Evolutionary conservation across 1,140 invertebrate species (phyloP).

Genomic region (Drosophila watanabei): DNA sequence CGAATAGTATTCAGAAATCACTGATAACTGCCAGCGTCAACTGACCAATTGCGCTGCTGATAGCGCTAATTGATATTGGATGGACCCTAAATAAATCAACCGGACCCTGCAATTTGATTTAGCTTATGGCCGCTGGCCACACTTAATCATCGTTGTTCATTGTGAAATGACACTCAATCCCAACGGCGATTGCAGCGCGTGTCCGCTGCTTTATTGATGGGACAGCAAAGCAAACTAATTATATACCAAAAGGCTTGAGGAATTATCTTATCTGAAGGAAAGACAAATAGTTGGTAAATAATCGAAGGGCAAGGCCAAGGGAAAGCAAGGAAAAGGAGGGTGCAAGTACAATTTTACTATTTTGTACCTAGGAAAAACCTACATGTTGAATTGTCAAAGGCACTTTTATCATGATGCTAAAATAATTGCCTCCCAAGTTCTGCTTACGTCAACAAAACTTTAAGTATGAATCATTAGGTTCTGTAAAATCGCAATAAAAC

Average conservation of each 20-base stretch:
- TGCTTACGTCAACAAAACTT: background rate
- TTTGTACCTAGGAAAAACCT: background rate
- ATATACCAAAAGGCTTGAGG: background rate
- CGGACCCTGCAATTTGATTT: conserved; percentile 45
- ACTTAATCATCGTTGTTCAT: conserved; percentile 37
- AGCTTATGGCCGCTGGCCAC: conserved; percentile 27
- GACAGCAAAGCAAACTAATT: conserved; percentile 18
- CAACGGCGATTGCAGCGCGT: conserved; percentile 28
- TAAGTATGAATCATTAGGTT: background rate
- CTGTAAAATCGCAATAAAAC: too few species aligned
- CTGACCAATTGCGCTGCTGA: conserved; percentile 51
- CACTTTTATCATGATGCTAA: too few species aligned
- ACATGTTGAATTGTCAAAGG: background rate
- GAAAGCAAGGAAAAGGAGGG: background rate
- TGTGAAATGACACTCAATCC: conserved; percentile 39
- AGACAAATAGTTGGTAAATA: conserved; percentile 5
- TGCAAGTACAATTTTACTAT: background rate
- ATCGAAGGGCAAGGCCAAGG: background rate
- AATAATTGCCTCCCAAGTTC: background rate
- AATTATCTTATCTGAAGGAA: conserved; percentile 25
- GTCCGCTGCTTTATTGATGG: conserved; percentile 34
- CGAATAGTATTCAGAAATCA: conserved; percentile 58
- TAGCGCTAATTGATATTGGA: conserved; percentile 63
- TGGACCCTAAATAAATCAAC: conserved; percentile 44
- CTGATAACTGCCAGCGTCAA: conserved; percentile 57